A percentile compares a stretch with the other conserved stretches of the same genome.
phyloP scores from a whole-genome alignment of 2,888 invertebrate species.

The Pherbina coryleti region DNA sequence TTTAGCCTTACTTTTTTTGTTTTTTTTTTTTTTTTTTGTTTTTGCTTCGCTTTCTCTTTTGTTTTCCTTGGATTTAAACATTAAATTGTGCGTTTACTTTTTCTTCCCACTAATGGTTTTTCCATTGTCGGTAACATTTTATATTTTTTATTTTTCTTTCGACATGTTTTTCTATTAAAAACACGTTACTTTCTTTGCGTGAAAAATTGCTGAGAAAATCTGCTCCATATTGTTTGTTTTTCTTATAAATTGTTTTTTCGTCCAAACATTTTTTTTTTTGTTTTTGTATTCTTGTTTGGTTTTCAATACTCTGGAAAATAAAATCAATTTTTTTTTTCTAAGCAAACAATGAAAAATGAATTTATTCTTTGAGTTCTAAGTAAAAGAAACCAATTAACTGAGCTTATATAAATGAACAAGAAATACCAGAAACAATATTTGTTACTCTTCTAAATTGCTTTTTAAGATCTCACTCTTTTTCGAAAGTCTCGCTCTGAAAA shows the following conservation, averaged over 20 bases:
- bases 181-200: constrained; percentile 9
- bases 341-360: not conserved
- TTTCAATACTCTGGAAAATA: not conserved
- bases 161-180: not conserved
- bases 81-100: constrained; percentile 9
- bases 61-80: not conserved
- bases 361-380: no score
- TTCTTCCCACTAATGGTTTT: not conserved
- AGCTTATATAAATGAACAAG: no score
- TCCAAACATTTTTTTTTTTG: not conserved
- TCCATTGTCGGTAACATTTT: not conserved
- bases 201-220: constrained; percentile 2
- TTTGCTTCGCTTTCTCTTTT: not conserved
- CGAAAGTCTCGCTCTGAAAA: no score
- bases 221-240: not conserved
- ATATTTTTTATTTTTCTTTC: not conserved
- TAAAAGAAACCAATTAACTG: no score
- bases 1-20: not conserved
- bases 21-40: no score
- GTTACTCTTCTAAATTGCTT: no score
- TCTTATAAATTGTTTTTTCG: not conserved
- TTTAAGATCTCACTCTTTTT: no score
- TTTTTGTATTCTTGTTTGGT: not conserved
- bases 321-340: not conserved
- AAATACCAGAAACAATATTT: no score